Base-by-base conservation (phyloP, 2,113 vertebrate genomes). In the Muntiacus reevesi region DNA sequence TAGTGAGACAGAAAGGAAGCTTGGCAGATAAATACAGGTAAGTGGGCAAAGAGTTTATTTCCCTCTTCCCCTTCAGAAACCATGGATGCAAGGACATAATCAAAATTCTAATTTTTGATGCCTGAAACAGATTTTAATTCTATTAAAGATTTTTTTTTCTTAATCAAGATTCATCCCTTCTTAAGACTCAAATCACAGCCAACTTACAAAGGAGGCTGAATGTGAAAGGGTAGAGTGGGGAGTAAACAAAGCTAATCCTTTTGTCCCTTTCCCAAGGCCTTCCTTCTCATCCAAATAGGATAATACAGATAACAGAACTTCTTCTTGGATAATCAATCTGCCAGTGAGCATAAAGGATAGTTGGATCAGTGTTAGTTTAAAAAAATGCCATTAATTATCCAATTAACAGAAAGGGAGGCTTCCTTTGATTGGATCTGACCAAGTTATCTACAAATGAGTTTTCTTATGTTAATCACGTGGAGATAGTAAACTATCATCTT, bases 1-100 rank as follows among this genome's bases (percentile, higher is more conserved):
- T 89, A 97, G 96, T 87, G 97, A 94, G 96, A 96, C 59, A 97
- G 98, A 96, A 99, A 98, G 98, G 96, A 98, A 97, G 95, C 98
- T 95, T 97, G 98, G 93, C 97, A 98, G 98, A 97, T 98, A 98
- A 98, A 98, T 96, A 98, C 94, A 98, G 98, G 89, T 96, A 94
- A 0, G 0, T 86, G 95, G 97, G 98, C 89, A 96, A 97, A 89
- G 95, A 98, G 95, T 98, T 98, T 98, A 96, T 98, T 92, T 91
- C 9, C 28, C 43, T 45, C 36, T 50, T 55, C 21, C n/a, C 52
- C 27, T 6, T 86, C 83, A 94, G 87, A 97, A 98, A 97, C 55
- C 3, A 59, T 97, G 93, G 97, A 96, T 96, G 93, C 97, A 94
- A 92, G 97, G 98, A 98, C 97, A 95, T 6, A 97, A 78, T 97